Base-by-base conservation (phyloP, 1,140 invertebrate species). In the Ostrea edulis region DNA sequence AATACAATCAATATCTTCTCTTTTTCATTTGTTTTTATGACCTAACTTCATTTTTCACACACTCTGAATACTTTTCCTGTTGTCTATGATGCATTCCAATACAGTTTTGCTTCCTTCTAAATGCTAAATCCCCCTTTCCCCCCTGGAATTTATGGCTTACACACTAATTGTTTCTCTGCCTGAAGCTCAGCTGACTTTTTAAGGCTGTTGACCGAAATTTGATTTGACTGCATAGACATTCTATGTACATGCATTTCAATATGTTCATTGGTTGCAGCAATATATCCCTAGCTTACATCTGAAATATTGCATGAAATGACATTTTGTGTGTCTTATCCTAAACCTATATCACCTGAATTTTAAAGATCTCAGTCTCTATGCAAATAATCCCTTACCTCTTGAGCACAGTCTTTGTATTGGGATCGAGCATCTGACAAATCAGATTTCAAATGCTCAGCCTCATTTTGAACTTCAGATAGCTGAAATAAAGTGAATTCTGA, bases 371-470 rank as follows among this genome's bases (percentile, higher is more conserved):
- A 62, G 0, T 62, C n/a, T 17, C 2, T 62, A n/a, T 20, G 7
- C 0, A 20, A 20, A 2, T 20, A 20, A 62, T 62, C 2, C 11
- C 90, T 92, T 84, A 95, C 94, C 92, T 95, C 94, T 87, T 95
- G 94, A 11, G 94, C 93, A 91, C 93, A 94, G 58, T 94, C 93
- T 65, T 93, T 95, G 89, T 94, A 94, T 90, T 94, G 93, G 17
- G 92, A 90, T 17, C 94, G 89, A 35, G 93, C 92, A 71, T 94
- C 94, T n/a, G 91, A 88, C 82, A 95, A 65, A 71, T 95, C 94
- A 17, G 90, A 89, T 85, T 92, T 93, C 29, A 94, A 82, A 82
- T 90, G 90, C 8, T 93, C 93, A 35, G 89, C 77, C n/a, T 94
- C 93, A 82, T 87, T 86, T 82, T 92, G 92, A 55, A 93, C 85